Evolutionary conservation across 92 coral and sea anemone genomes (phyloP).

Genomic region (Porites rus): DNA sequence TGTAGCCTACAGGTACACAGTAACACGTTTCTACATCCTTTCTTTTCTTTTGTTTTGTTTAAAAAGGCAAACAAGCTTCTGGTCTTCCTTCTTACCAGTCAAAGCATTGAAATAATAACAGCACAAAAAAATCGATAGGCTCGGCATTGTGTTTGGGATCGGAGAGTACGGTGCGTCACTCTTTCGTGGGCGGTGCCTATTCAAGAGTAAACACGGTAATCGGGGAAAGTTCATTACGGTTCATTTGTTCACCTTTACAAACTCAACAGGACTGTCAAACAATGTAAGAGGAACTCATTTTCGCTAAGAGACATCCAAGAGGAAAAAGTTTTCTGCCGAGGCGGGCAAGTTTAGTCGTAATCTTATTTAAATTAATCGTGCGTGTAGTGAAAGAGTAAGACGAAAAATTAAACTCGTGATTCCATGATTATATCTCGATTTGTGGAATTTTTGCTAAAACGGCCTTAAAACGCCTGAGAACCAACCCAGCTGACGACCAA

Average conservation of each 20-base stretch:
- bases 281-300: background rate
- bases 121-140: too few species aligned
- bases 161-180: too few species aligned
- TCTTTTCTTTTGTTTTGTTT: too few species aligned
- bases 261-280: slow-evolving; percentile 7
- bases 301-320: background rate
- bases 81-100: too few species aligned
- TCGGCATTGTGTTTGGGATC: too few species aligned
- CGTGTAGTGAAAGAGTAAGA: background rate
- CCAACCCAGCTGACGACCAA: slow-evolving; percentile 20
- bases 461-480: slow-evolving; percentile 24
- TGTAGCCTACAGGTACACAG: too few species aligned
- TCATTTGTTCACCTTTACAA: slow-evolving; percentile 31
- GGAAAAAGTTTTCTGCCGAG: background rate
- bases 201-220: background rate
- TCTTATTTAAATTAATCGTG: background rate
- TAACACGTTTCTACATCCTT: too few species aligned
- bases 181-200: background rate
- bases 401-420: background rate
- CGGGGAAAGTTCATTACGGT: background rate
- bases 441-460: background rate
- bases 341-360: background rate
- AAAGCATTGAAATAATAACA: too few species aligned
- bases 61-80: too few species aligned
- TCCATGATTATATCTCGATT: background rate